Conservation (phyloP, 23 tunicate species). For the Halocynthia roretzi region DNA sequence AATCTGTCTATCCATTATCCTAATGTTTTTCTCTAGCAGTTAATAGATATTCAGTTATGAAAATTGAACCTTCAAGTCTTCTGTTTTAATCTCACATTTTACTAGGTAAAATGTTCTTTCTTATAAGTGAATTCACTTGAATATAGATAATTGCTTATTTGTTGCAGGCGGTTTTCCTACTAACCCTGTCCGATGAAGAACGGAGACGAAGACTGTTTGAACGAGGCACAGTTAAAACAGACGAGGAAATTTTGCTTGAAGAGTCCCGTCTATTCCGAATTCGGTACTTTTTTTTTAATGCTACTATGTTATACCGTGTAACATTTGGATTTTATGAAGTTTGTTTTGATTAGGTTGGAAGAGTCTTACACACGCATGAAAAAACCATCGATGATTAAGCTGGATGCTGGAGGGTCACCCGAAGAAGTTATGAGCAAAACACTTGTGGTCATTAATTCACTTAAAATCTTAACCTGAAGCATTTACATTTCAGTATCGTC, state of each 20-base stretch:
- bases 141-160: too few species aligned
- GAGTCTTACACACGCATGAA: constrained; percentile 16
- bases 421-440: constrained; percentile 8
- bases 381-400: background rate
- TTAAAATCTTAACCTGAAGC: too few species aligned
- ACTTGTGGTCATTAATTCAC: background rate
- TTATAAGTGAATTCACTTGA: too few species aligned
- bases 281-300: background rate
- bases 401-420: constrained; percentile 2
- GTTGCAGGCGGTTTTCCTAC: background rate
- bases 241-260: constrained; percentile 15
- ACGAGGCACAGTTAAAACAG: constrained; percentile 23
- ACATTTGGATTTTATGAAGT: too few species aligned
- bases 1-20: too few species aligned
- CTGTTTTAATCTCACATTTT: too few species aligned
- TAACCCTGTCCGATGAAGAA: constrained; percentile 16
- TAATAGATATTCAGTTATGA: too few species aligned
- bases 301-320: too few species aligned
- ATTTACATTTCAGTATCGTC: too few species aligned
- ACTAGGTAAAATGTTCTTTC: too few species aligned
- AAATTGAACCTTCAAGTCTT: too few species aligned
- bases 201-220: background rate
- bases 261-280: constrained; percentile 1
- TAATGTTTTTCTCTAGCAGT: too few species aligned
- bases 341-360: background rate